phyloP scores from a whole-genome alignment of 1,140 invertebrate genomes.

The Trialeurodes vaporariorum region DNA sequence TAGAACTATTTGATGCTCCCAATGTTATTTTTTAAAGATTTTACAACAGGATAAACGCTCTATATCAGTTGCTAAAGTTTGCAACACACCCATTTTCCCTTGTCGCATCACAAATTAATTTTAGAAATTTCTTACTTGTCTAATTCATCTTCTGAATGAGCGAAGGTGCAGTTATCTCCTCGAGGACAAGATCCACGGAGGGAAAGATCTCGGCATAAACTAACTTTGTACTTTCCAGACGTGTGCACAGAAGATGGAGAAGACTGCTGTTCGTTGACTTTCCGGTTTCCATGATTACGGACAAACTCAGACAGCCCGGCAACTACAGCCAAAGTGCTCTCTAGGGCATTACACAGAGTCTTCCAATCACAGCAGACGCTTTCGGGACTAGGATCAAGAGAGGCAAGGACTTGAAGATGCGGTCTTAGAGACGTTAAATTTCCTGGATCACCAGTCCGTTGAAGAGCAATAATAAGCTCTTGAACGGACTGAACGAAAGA shows the following conservation, averaged over 20 bases:
- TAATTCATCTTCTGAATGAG: slow-evolving; percentile 80
- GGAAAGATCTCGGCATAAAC: slow-evolving; percentile 75
- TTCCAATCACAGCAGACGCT: slow-evolving; percentile 52
- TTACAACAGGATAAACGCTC: neutral
- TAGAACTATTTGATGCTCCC: no score
- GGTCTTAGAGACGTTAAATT: slow-evolving; percentile 61
- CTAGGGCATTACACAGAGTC: slow-evolving; percentile 61
- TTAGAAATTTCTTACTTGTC: slow-evolving; percentile 50
- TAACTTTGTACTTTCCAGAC: slow-evolving; percentile 36
- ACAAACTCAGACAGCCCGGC: slow-evolving; percentile 75
- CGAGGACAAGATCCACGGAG: slow-evolving; percentile 68
- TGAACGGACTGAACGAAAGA: slow-evolving; percentile 74
- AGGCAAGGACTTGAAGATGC: slow-evolving; percentile 73
- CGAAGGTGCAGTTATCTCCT: slow-evolving; percentile 78
- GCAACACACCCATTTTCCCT: slow-evolving; percentile 3
- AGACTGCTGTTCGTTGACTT: slow-evolving; percentile 29
- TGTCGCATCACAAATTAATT: slow-evolving; percentile 12
- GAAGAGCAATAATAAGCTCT: slow-evolving; percentile 82
- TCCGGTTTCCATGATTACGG: slow-evolving; percentile 59
- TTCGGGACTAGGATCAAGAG: slow-evolving; percentile 71
- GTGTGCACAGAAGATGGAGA: slow-evolving; percentile 37
- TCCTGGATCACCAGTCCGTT: slow-evolving; percentile 80
- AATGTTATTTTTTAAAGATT: slow-evolving; percentile 3
- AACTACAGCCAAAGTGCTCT: slow-evolving; percentile 68
- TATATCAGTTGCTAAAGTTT: neutral